phyloP scores from a whole-genome alignment of 1,140 invertebrate genomes.

The Hermatobates lingyangjiaoensis region DNA sequence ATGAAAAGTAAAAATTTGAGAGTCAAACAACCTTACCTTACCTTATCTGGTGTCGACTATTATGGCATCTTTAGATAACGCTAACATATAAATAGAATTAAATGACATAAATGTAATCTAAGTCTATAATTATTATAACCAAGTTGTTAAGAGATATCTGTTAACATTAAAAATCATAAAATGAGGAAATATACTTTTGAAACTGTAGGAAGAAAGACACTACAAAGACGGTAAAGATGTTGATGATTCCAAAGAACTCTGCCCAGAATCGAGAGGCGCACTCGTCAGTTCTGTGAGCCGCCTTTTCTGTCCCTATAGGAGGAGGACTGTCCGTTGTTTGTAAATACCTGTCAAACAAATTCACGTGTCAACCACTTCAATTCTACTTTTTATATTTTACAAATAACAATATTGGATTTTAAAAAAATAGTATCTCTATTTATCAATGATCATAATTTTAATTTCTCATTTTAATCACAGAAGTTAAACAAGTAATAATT shows the following conservation, averaged over 20 bases:
- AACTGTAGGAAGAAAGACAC: constrained; percentile 32
- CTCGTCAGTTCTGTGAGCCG: constrained; percentile 34
- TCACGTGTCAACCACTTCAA: background rate
- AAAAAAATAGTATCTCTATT: background rate
- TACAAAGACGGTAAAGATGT: constrained; percentile 36
- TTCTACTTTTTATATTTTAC: background rate
- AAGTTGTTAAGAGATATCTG: too few relatives aligned
- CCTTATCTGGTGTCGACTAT: too few relatives aligned
- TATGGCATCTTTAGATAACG: too few relatives aligned
- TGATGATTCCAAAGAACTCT: constrained; percentile 38
- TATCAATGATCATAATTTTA: background rate
- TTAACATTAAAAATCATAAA: too few relatives aligned
- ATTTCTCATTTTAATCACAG: too few relatives aligned
- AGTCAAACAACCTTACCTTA: too few relatives aligned
- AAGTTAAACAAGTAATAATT: too few relatives aligned
- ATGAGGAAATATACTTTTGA: too few relatives aligned
- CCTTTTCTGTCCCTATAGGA: constrained; percentile 29
- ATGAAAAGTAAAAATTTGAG: too few relatives aligned
- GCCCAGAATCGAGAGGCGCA: constrained; percentile 41
- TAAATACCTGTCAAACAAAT: constrained; percentile 32
- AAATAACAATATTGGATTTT: background rate
- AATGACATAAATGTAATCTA: too few relatives aligned
- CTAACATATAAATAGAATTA: too few relatives aligned
- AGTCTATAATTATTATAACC: too few relatives aligned
- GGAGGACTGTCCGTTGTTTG: constrained; percentile 38